Evolutionary conservation across 2,113 vertebrate genomes (phyloP).

Genomic region (Coptodon bakossiorum): DNA sequence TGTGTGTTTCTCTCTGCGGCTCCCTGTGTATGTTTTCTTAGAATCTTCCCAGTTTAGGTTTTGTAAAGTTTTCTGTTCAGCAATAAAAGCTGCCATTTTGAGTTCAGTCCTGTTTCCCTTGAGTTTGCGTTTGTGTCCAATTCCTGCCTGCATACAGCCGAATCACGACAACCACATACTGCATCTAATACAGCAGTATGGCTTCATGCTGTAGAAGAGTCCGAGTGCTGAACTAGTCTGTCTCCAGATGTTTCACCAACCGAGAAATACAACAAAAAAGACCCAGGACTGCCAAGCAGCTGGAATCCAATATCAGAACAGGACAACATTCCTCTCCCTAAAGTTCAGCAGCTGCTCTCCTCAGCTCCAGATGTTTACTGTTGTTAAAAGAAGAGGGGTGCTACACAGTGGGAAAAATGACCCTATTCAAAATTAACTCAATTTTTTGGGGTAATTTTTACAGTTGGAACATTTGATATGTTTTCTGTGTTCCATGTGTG

Average conservation of each 20-base stretch:
- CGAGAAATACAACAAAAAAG: not conserved
- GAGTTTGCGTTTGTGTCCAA: accelerated
- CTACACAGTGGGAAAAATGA: not conserved
- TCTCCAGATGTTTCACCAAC: not conserved
- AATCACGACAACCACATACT: not conserved
- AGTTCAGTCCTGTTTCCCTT: not conserved
- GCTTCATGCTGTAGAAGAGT: not conserved
- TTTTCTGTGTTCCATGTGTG: accelerated
- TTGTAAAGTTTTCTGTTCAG: accelerated
- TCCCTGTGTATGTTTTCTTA: accelerated
- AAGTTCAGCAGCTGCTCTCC: not conserved
- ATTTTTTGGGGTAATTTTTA: not conserved
- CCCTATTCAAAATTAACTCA: not conserved
- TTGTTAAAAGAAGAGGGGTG: not conserved
- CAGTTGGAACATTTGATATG: not conserved
- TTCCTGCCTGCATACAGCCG: not conserved
- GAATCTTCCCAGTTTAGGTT: accelerated
- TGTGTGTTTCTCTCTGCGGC: accelerated
- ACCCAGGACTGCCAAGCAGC: not conserved
- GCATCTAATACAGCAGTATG: not conserved
- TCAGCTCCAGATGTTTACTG: not conserved
- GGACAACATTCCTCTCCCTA: not conserved
- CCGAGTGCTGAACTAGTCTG: accelerated
- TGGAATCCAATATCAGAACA: accelerated
- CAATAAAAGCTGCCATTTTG: accelerated